Base-by-base conservation (phyloP, 2,113 vertebrate species). In the Ammodytes marinus region DNA sequence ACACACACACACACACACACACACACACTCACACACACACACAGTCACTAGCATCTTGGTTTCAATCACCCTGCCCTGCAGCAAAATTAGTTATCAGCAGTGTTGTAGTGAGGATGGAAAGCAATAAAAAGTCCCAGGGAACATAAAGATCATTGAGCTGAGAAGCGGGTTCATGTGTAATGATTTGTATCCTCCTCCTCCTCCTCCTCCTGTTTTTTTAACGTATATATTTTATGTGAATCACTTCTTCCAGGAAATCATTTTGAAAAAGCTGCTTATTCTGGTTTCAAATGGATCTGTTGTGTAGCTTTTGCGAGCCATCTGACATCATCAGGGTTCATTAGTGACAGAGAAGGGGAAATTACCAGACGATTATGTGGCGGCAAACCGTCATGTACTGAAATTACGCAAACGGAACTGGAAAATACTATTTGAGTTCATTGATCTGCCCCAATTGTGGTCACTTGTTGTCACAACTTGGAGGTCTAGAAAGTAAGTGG, bases 271-370 rank as follows among this genome's bases (percentile, higher is more conserved):
- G 39, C 6, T 17, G 43, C 4, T 74, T 5, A 14, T 14, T 79
- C 40, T 64, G 69, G 63, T 85, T 91, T 86, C 14, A 83, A 69
- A 84, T 82, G 50, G 73, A 66, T 14, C 4, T 61, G 15, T 61
- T 69, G 35, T 37, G 8, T 17, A 52, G 70, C 42, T 58, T 50
- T 5, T 89, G 69, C 58, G 80, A 67, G 77, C 57, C 59, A 35
- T 76, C 47, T 79, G 53, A 70, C 4, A 42, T 49, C 2, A 58
- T 8, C 58, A 39, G 40, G 4, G 0, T 72, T 80, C 47, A 19
- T 67, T 43, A 15, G 2, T 37, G 45, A 67, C 37, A 77, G 64
- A 65, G 27, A 57, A 69, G 39, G 52, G 47, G 50, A 42, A 42
- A 55, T 54, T 1, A 74, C 15, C 45, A 15, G 17, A 5, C 52